Evolutionary conservation across 1,140 invertebrate genomes (phyloP).

Genomic region (Cydia fagiglandana): DNA sequence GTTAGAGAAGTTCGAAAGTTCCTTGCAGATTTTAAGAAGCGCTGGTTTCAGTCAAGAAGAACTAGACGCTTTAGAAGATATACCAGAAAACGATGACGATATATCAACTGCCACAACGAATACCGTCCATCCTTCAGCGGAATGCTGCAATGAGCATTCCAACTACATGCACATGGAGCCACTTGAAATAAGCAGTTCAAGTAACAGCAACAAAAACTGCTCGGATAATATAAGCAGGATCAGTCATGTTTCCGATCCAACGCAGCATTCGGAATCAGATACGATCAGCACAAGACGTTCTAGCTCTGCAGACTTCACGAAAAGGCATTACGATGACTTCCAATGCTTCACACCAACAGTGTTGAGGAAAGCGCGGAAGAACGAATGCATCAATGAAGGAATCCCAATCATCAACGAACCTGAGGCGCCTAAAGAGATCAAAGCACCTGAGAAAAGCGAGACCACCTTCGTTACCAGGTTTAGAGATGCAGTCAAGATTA

Average conservation of each 20-base stretch:
- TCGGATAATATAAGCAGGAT: conserved; percentile 72
- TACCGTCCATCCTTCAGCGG: conserved; percentile 61
- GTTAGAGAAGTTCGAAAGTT: conserved; percentile 86
- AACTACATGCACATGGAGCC: conserved; percentile 74
- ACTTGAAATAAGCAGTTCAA: conserved; percentile 60
- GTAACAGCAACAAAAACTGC: conserved; percentile 63
- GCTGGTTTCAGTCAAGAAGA: conserved; percentile 80
- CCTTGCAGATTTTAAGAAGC: conserved; percentile 82
- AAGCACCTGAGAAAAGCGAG: conserved; percentile 64
- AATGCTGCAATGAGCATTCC: conserved; percentile 65
- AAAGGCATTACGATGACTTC: conserved; percentile 68
- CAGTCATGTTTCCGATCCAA: conserved; percentile 69
- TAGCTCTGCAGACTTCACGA: conserved; percentile 76
- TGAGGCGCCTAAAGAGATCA: conserved; percentile 52
- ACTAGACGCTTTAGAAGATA: conserved; percentile 76
- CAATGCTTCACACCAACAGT: conserved; percentile 70
- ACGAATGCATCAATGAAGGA: conserved; percentile 63
- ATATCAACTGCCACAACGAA: conserved; percentile 67
- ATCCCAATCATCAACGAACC: conserved; percentile 42
- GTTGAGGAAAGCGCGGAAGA: conserved; percentile 60
- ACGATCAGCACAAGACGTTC: conserved; percentile 69
- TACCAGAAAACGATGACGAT: conserved; percentile 72
- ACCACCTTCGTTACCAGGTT: conserved; percentile 68
- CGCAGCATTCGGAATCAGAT: conserved; percentile 66
- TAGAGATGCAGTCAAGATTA: conserved; percentile 82